Conservation (phyloP, 2,113 vertebrate genomes). For the Leptobrachium leishanense region DNA sequence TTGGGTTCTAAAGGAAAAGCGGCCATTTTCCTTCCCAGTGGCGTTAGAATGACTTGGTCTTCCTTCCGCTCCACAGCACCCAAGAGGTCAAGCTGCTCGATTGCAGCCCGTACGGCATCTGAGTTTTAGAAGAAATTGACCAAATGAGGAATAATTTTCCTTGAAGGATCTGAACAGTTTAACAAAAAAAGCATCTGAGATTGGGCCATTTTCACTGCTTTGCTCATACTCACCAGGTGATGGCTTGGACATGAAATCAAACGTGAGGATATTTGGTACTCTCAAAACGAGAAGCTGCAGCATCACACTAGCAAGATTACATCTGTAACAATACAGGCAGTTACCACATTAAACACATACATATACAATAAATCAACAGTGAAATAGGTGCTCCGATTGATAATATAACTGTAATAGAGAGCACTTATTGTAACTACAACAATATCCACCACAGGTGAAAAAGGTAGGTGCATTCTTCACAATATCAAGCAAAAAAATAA, state of each 20-base stretch:
- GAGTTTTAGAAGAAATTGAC: neutral
- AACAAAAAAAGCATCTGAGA: too few species aligned
- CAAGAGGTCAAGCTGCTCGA: slow-evolving; percentile 85
- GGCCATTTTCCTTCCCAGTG: slow-evolving; percentile 91
- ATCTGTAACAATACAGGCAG: slow-evolving; percentile 66
- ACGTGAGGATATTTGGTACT: slow-evolving; percentile 86
- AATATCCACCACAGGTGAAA: too few species aligned
- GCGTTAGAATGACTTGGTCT: slow-evolving; percentile 76
- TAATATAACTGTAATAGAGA: too few species aligned
- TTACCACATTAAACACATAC: too few species aligned
- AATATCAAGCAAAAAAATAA: too few species aligned
- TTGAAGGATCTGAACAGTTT: too few species aligned
- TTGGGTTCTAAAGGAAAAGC: slow-evolving; percentile 91
- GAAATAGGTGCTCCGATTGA: too few species aligned
- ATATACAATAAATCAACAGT: too few species aligned
- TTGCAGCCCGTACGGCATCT: slow-evolving; percentile 84
- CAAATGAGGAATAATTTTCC: too few species aligned
- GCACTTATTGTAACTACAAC: too few species aligned
- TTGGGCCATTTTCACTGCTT: too few species aligned
- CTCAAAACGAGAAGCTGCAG: slow-evolving; percentile 90
- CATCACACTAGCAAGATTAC: slow-evolving; percentile 87
- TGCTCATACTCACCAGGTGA: slow-evolving; percentile 78
- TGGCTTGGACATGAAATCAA: slow-evolving; percentile 97
- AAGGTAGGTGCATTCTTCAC: too few species aligned
- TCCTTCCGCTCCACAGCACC: slow-evolving; percentile 84